These are phyloP conservation scores for Fistularia tabacaria DNA, from an alignment of 2,797 vertebrate species.

Conservation along the genomic window DNA sequence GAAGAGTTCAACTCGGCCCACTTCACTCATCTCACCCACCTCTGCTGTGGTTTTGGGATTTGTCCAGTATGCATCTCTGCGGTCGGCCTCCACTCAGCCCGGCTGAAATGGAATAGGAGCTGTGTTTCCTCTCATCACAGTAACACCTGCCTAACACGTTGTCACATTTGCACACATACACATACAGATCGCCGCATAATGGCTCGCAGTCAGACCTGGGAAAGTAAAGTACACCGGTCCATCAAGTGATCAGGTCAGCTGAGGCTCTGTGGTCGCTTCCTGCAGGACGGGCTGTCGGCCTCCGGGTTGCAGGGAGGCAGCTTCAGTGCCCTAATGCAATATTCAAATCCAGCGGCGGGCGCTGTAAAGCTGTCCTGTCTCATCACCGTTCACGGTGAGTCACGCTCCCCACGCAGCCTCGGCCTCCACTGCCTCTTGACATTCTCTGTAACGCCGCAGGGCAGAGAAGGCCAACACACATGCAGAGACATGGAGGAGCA, in stretches of 20 bases:
- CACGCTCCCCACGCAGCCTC: constrained; percentile 45
- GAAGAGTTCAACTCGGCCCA: constrained; percentile 21
- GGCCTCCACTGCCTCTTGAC: constrained; percentile 45
- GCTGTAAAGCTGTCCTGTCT: constrained; percentile 57
- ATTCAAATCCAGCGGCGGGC: constrained; percentile 55
- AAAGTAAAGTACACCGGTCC: constrained; percentile 11
- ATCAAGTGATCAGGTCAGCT: constrained; percentile 10
- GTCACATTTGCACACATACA: constrained; percentile 35
- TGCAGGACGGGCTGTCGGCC: constrained; percentile 24
- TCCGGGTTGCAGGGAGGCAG: constrained; percentile 7
- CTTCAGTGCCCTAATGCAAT: constrained; percentile 58
- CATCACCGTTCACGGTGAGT: constrained; percentile 62
- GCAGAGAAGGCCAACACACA: constrained; percentile 36
- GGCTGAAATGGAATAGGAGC: constrained; percentile 43
- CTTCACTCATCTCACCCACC: constrained; percentile 4
- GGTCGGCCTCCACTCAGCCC: constrained; percentile 52
- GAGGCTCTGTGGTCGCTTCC: constrained; percentile 6
- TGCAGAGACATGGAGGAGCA: constrained; percentile 24
- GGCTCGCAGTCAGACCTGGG: constrained; percentile 9
- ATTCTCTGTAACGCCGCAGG: constrained; percentile 39
- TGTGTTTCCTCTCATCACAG: constrained; percentile 39
- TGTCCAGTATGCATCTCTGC: constrained; percentile 54
- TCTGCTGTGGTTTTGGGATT: constrained; percentile 60
- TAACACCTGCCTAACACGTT: constrained; percentile 52
- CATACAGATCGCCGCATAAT: constrained; percentile 32